phyloP scores from a whole-genome alignment of 2,888 invertebrate species.

The Coenonympha arcania region DNA sequence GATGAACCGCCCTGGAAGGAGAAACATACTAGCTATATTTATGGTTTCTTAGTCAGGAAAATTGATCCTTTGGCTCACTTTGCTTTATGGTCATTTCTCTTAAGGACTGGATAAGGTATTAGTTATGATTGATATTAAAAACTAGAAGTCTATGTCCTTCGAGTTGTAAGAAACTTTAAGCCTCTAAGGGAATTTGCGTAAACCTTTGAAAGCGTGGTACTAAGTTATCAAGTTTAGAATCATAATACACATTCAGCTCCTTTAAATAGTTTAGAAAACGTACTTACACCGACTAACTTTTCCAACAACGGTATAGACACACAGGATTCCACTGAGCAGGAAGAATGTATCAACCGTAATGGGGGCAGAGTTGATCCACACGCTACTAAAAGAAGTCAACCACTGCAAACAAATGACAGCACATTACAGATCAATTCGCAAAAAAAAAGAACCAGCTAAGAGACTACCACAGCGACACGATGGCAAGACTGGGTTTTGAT shows the following conservation, averaged over 20 bases:
- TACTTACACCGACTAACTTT: conserved; percentile 48
- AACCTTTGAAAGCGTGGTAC: too few species aligned
- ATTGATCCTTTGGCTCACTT: too few species aligned
- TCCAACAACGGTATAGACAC: conserved; percentile 51
- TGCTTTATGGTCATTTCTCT: too few species aligned
- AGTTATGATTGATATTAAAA: too few species aligned
- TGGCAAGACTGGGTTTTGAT: too few species aligned
- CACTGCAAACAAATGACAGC: conserved; percentile 40
- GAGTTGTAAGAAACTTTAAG: too few species aligned
- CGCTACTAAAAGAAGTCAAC: conserved; percentile 35
- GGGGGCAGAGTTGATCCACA: conserved; percentile 56
- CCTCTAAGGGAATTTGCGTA: too few species aligned
- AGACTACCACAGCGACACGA: too few species aligned
- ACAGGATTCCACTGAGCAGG: conserved; percentile 50
- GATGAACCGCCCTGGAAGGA: conserved; percentile 41
- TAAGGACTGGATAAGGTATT: too few species aligned
- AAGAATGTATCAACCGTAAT: conserved; percentile 80
- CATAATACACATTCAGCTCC: background rate
- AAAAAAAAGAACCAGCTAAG: background rate
- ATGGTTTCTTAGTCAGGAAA: too few species aligned
- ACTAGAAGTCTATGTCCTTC: too few species aligned
- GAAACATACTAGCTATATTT: background rate
- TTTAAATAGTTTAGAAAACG: background rate
- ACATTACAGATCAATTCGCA: background rate
- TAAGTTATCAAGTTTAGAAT: too few species aligned